phyloP scores from a whole-genome alignment of 2,888 invertebrate species.

The Stomorhina lunata region DNA sequence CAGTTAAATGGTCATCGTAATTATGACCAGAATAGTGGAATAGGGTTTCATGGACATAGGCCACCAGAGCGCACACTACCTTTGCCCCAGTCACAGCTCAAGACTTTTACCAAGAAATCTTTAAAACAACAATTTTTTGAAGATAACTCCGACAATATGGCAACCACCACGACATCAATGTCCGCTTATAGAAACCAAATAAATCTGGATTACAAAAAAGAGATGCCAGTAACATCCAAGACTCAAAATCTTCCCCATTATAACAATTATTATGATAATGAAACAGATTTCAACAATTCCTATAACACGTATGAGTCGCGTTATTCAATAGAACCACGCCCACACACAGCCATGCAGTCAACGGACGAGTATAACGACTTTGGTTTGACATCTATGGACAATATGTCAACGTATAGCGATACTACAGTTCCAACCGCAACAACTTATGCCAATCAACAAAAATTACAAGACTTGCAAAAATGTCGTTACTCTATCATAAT shows the following conservation, averaged over 20 bases:
- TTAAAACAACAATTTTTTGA: constrained; percentile 68
- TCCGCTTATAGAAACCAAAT: constrained; percentile 54
- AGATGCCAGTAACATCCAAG: constrained; percentile 65
- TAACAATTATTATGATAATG: constrained; percentile 46
- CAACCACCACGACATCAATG: constrained; percentile 55
- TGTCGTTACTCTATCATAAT: constrained; percentile 73
- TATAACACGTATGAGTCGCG: constrained; percentile 22
- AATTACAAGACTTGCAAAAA: constrained; percentile 58
- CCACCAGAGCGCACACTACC: constrained; percentile 72
- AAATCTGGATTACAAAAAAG: constrained; percentile 59
- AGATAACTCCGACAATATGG: constrained; percentile 64
- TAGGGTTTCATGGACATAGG: constrained; percentile 40
- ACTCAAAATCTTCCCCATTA: constrained; percentile 58
- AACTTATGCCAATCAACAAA: constrained; percentile 55
- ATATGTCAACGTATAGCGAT: constrained; percentile 73
- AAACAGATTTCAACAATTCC: constrained; percentile 29
- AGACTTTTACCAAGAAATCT: constrained; percentile 36
- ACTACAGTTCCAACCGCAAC: constrained; percentile 36
- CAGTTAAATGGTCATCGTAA: constrained; percentile 30
- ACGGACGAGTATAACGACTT: constrained; percentile 82
- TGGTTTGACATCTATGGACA: constrained; percentile 81
- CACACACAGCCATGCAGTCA: constrained; percentile 74
- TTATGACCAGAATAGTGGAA: constrained; percentile 67
- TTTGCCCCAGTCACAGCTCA: constrained; percentile 67
- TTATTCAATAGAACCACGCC: constrained; percentile 66